Evolutionary conservation across 2,888 invertebrate species (phyloP).

Genomic region (Cerastis rubricosa): DNA sequence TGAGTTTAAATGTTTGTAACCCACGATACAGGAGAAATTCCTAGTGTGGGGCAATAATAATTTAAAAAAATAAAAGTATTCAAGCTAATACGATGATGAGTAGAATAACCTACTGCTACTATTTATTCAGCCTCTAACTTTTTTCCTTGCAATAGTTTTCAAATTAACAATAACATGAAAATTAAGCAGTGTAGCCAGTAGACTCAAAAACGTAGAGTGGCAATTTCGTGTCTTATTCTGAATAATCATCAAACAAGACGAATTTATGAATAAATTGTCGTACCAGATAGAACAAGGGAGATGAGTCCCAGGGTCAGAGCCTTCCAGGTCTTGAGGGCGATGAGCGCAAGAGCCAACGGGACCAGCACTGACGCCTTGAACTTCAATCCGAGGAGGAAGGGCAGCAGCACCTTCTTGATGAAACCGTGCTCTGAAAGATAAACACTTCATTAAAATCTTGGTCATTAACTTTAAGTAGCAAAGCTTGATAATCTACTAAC

Average conservation of each 20-base stretch:
- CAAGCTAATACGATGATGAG: not conserved
- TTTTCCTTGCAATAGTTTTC: not conserved
- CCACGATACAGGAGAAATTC: no score
- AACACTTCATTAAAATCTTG: slow-evolving; percentile 49
- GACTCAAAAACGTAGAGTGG: not conserved
- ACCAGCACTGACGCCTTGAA: slow-evolving; percentile 96
- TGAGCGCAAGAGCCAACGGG: slow-evolving; percentile 95
- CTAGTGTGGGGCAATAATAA: no score
- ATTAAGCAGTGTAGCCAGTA: no score
- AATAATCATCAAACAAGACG: not conserved
- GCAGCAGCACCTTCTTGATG: slow-evolving; percentile 95
- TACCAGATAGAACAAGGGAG: slow-evolving; percentile 95
- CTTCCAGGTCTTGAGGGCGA: slow-evolving; percentile 97
- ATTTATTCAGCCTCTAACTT: not conserved
- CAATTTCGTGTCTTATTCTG: not conserved
- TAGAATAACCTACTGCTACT: not conserved
- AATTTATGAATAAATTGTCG: slow-evolving; percentile 17
- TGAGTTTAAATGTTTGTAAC: no score
- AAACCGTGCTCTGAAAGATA: slow-evolving; percentile 93
- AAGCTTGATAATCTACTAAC: slow-evolving; percentile 73
- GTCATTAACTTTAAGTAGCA: slow-evolving; percentile 26
- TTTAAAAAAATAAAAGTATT: no score
- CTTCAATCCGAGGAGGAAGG: slow-evolving; percentile 96
- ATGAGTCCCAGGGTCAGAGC: slow-evolving; percentile 96
- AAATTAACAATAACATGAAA: not conserved